Base-by-base conservation (phyloP, 2,888 invertebrate species). In the Anarsia innoxiella region DNA sequence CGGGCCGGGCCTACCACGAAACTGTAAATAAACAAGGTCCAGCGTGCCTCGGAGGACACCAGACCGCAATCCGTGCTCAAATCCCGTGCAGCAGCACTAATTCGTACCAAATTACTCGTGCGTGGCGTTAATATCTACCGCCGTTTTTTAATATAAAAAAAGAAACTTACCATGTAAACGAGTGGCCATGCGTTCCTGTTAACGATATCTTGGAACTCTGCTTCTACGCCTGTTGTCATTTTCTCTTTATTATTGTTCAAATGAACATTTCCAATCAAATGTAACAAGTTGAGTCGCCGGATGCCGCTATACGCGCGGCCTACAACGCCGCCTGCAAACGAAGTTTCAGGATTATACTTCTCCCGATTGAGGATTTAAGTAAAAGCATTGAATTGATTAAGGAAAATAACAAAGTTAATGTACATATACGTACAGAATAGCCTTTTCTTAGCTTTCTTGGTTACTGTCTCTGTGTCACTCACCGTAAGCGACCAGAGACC, bases 141-240 rank as follows among this genome's bases (percentile, higher is more conserved):
- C 60, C n/a, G n/a, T n/a, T n/a, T n/a, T n/a, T n/a, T n/a, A 46
- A 56, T 51, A 53, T 52, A 55, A 51, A 54, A 56, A 59, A 49
- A 52, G 51, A 12, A 47, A 69, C 73, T 46, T 55, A 93, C 93
- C 90, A 91, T 91, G 75, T 89, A 93, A 48, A 91, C 76, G 48
- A 86, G 71, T 45, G 88, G 78, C 94, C 93, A 94, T 48, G 89
- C 90, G 66, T 88, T 88, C 60, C 87, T 89, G 51, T 87, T 86
- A 59, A 88, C 89, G 56, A 93, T 88, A 64, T 91, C 89, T 57
- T 86, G 78, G 78, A 90, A 93, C 78, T 94, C 93, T 36, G 88
- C 86, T 79, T 93, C 92, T 48, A 94, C 56, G 39, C 56, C 67
- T 15, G 51, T 46, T 57, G 40, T 43, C 63, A 62, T 66, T n/a